Conservation (phyloP, 2,888 invertebrate species). For the Harmothoe impar region DNA sequence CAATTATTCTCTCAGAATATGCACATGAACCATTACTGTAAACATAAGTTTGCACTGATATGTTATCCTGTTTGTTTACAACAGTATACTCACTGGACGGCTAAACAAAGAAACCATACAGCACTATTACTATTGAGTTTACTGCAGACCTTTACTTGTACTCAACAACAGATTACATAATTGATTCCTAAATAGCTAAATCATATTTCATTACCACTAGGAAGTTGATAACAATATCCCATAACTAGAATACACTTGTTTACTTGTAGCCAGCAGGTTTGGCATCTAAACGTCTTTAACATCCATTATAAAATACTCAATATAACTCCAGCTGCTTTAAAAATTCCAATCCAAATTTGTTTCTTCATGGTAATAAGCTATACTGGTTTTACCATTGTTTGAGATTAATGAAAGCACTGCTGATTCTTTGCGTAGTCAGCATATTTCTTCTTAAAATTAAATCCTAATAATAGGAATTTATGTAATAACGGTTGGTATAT, state of each 20-base stretch:
- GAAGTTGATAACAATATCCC: not conserved
- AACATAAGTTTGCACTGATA: not conserved
- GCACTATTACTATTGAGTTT: not conserved
- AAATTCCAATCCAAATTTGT: not conserved
- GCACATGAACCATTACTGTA: not conserved
- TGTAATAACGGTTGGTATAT: not conserved
- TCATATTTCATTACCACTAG: not conserved
- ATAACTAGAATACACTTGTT: not conserved
- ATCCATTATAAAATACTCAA: not conserved
- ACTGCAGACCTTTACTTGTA: not conserved
- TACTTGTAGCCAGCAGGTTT: not conserved
- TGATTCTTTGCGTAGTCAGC: not conserved
- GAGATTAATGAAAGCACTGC: not conserved
- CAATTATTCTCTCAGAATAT: not conserved
- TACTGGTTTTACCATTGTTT: not conserved
- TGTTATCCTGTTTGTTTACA: slow-evolving; percentile 29
- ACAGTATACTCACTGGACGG: slow-evolving; percentile 26
- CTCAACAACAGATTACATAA: not conserved
- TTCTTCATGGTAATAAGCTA: not conserved
- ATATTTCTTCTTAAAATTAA: not conserved
- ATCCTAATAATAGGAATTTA: not conserved
- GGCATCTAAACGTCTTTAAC: not conserved
- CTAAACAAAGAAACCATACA: slow-evolving; percentile 11
- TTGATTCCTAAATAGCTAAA: not conserved
- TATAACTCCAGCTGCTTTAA: not conserved